phyloP scores from a whole-genome alignment of 2,113 vertebrate genomes.

The Oncorhynchus clarkii region DNA sequence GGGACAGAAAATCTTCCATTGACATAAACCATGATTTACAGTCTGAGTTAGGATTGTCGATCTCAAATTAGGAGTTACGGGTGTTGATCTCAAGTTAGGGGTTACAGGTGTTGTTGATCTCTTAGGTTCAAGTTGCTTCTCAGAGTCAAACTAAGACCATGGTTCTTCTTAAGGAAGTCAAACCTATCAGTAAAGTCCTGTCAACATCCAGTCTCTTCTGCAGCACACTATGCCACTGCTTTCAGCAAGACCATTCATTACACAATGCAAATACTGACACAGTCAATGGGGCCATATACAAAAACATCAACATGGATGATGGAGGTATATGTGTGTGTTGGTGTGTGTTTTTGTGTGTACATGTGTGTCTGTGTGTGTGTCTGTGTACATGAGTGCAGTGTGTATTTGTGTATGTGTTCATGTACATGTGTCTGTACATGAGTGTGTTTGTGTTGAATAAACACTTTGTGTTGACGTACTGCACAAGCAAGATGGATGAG shows the following conservation, averaged over 20 bases:
- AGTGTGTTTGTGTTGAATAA: background rate
- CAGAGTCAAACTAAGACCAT: background rate
- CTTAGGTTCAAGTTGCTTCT: background rate
- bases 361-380: background rate
- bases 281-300: background rate
- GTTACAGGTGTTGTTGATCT: too few relatives aligned
- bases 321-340: background rate
- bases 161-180: background rate
- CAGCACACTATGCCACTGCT: background rate
- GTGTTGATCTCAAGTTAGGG: too few relatives aligned
- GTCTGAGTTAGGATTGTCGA: too few relatives aligned
- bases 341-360: background rate
- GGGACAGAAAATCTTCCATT: too few relatives aligned
- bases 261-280: background rate
- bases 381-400: background rate
- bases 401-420: background rate
- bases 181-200: background rate
- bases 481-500: background rate
- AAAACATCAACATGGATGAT: background rate
- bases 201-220: background rate
- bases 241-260: background rate
- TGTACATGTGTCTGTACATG: background rate
- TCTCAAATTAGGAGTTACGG: too few relatives aligned
- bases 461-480: background rate
- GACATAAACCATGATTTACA: too few relatives aligned